Evolutionary conservation across 2,888 invertebrate species (phyloP).

Genomic region (Morpho deidamia): DNA sequence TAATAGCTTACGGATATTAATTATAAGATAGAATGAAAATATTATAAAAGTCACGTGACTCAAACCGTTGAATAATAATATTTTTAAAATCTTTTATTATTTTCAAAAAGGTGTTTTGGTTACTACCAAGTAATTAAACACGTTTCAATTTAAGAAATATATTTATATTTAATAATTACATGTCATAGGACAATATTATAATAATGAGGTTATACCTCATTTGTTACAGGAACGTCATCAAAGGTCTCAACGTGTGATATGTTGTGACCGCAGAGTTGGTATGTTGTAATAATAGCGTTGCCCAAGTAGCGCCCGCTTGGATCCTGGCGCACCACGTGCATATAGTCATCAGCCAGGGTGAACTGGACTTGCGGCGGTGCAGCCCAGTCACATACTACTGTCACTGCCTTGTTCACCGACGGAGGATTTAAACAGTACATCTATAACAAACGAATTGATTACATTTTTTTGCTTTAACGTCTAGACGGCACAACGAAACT

Average conservation of each 20-base stretch:
- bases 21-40: too few species aligned
- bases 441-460: constrained; percentile 35
- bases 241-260: constrained; percentile 24
- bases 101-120: too few species aligned
- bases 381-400: constrained; percentile 59
- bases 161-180: too few species aligned
- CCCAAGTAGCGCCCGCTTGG: constrained; percentile 48
- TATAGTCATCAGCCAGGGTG: constrained; percentile 55
- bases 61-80: too few species aligned
- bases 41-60: too few species aligned
- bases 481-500: too few species aligned
- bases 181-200: too few species aligned
- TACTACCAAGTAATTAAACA: too few species aligned
- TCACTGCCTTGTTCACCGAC: constrained; percentile 48
- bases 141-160: too few species aligned
- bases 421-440: constrained; percentile 56
- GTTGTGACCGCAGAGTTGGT: constrained; percentile 54
- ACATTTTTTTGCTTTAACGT: too few species aligned
- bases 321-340: constrained; percentile 58
- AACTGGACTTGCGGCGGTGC: constrained; percentile 60
- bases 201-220: neutral
- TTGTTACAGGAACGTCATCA: neutral
- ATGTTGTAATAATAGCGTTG: constrained; percentile 56
- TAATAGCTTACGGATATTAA: too few species aligned
- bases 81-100: too few species aligned